Percentiles rank a stretch among this genome's conserved stretches.
phyloP scores from a whole-genome alignment of 2,113 vertebrate species.

The Python bivittatus region DNA sequence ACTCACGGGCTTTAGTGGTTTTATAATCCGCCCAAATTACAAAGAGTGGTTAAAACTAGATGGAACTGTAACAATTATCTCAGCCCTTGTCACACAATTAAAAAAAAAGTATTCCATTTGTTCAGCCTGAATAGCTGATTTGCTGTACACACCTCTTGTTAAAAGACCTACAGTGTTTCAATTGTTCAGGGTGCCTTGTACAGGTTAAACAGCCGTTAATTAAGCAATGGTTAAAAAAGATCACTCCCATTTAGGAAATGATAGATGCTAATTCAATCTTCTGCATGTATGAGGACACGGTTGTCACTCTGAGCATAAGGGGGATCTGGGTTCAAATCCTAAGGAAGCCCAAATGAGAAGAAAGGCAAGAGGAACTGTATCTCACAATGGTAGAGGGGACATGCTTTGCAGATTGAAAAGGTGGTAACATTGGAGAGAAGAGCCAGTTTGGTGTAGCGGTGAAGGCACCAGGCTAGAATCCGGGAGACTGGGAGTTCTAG shows the following conservation, averaged over 20 bases:
- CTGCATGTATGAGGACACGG: not conserved
- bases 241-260: not conserved
- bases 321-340: not conserved
- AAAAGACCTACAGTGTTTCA: not conserved
- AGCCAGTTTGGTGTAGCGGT: too few relatives aligned
- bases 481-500: too few relatives aligned
- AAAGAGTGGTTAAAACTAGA: not conserved
- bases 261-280: not conserved
- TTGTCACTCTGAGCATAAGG: not conserved
- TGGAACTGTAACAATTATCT: not conserved
- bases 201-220: not conserved
- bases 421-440: too few relatives aligned
- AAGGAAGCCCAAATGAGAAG: not conserved
- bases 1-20: not conserved
- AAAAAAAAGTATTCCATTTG: not conserved
- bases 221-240: not conserved
- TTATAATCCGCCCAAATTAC: slow-evolving; percentile 12
- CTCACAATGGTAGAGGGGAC: not conserved
- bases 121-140: not conserved
- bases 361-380: not conserved
- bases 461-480: too few relatives aligned
- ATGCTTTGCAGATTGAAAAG: not conserved
- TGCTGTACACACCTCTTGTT: not conserved
- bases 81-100: not conserved
- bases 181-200: not conserved